A percentile compares a stretch with the other conserved stretches of the same genome.
phyloP scores from a whole-genome alignment of 1,140 invertebrate species.

The Drosophila lacteicornis region DNA sequence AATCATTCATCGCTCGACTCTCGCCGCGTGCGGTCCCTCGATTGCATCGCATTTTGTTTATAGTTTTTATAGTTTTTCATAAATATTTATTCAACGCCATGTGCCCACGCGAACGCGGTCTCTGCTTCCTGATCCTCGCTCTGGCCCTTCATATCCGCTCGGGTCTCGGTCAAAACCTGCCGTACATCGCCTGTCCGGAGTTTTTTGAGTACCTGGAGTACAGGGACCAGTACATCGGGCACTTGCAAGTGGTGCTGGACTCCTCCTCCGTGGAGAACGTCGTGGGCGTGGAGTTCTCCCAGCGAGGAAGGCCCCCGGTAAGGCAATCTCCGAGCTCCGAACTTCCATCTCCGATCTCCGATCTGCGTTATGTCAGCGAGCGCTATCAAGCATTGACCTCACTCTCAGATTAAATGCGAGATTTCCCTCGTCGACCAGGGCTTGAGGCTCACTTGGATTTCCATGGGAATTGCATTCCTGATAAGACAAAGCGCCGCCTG shows the following conservation, averaged over 20 bases:
- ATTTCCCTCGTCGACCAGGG: conserved; percentile 22
- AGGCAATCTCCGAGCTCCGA: conserved; percentile 6
- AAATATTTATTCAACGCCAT: conserved; percentile 24
- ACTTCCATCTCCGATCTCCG: not conserved
- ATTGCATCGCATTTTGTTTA: conserved; percentile 17
- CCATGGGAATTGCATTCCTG: conserved; percentile 44
- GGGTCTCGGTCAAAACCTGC: conserved; percentile 39
- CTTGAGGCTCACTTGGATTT: conserved; percentile 13
- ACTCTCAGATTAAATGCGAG: conserved; percentile 28
- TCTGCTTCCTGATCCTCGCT: conserved; percentile 27
- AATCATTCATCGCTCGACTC: conserved; percentile 47
- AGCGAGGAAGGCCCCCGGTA: conserved; percentile 48
- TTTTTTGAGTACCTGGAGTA: conserved; percentile 57
- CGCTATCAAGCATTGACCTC: conserved; percentile 61
- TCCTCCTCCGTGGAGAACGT: conserved; percentile 30
- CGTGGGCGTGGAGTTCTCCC: conserved; percentile 55
- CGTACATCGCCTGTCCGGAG: conserved; percentile 51
- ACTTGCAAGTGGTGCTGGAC: conserved; percentile 41
- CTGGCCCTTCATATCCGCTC: conserved; percentile 6
- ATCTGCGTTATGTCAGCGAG: conserved; percentile 5
- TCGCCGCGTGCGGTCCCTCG: conserved; percentile 39
- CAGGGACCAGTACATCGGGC: conserved; percentile 49
- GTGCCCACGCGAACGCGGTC: conserved; percentile 5
- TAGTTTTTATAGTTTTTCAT: conserved; percentile 4
- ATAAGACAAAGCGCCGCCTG: conserved; percentile 29